A percentile compares a stretch with the other conserved stretches of the same genome.
These are phyloP conservation scores for Zaprionus ornatus DNA, from an alignment of 1,140 invertebrate genomes.

Conservation along the genomic window DNA sequence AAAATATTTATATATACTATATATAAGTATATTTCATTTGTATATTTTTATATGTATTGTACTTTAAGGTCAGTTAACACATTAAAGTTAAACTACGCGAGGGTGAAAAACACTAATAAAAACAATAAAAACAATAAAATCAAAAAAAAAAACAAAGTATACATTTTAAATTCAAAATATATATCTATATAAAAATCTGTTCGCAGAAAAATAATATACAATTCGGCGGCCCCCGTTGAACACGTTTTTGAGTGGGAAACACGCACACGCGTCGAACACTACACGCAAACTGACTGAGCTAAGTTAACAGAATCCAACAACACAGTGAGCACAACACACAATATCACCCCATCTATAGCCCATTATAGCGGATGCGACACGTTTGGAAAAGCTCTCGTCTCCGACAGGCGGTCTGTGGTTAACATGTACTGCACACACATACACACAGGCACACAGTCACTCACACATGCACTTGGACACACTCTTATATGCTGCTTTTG, in stretches of 20 bases:
- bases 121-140: constrained; percentile 1
- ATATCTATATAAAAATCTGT: constrained; percentile 18
- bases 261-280: constrained; percentile 33
- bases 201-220: constrained; percentile 16
- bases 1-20: not conserved
- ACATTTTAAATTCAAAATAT: constrained; percentile 15
- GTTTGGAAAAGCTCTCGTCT: constrained; percentile 35
- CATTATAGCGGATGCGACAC: constrained; percentile 33
- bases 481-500: constrained; percentile 7
- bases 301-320: constrained; percentile 22
- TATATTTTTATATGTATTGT: not conserved
- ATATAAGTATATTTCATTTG: not conserved
- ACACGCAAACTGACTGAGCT: constrained; percentile 30
- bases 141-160: constrained; percentile 8
- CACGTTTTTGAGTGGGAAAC: constrained; percentile 28
- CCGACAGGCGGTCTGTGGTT: constrained; percentile 35
- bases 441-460: constrained; percentile 8
- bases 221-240: not conserved
- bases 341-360: constrained; percentile 8
- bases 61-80: constrained; percentile 24
- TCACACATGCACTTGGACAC: constrained; percentile 9
- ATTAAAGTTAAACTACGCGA: constrained; percentile 15
- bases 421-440: constrained; percentile 19
- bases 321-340: constrained; percentile 3
- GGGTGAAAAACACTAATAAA: constrained; percentile 7